Conservation (phyloP, 2,888 invertebrate species). For the Unio delphinus region DNA sequence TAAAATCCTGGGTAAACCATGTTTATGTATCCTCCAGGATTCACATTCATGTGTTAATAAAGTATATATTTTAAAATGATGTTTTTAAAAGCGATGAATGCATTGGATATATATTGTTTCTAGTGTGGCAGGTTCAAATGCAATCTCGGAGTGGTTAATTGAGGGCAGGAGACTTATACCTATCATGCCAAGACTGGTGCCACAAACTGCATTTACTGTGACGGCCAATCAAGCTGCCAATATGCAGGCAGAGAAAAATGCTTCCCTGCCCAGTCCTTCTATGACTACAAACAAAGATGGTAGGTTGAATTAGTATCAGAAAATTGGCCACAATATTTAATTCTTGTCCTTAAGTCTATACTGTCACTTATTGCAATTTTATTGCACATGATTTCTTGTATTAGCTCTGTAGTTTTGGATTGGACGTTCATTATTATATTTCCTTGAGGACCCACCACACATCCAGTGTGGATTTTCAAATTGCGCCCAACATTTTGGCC, state of each 20-base stretch:
- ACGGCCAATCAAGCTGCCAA: slow-evolving; percentile 86
- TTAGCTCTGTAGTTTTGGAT: too few relatives aligned
- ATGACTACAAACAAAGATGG: slow-evolving; percentile 63
- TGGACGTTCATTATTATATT: too few relatives aligned
- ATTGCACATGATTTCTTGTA: too few relatives aligned
- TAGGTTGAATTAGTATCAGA: slow-evolving; percentile 24
- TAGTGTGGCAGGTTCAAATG: slow-evolving; percentile 75
- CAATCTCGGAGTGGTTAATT: slow-evolving; percentile 83
- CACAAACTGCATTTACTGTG: slow-evolving; percentile 87
- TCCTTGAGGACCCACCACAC: too few relatives aligned
- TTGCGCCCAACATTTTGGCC: too few relatives aligned
- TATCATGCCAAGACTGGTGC: slow-evolving; percentile 85
- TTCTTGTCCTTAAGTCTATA: too few relatives aligned
- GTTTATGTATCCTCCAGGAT: background rate
- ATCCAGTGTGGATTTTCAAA: too few relatives aligned
- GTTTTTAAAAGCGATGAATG: background rate
- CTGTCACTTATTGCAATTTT: too few relatives aligned
- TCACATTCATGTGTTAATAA: background rate
- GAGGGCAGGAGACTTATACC: slow-evolving; percentile 90
- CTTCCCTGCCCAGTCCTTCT: slow-evolving; percentile 60
- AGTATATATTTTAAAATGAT: background rate
- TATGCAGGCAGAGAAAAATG: slow-evolving; percentile 78
- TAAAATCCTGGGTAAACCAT: too few relatives aligned
- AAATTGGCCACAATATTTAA: slow-evolving; percentile 3
- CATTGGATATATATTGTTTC: slow-evolving; percentile 11